Evolutionary conservation across 2,888 invertebrate genomes (phyloP), one percentile per base, ranked within the genome.

Genomic region (Rugalucina vietnamica): DNA sequence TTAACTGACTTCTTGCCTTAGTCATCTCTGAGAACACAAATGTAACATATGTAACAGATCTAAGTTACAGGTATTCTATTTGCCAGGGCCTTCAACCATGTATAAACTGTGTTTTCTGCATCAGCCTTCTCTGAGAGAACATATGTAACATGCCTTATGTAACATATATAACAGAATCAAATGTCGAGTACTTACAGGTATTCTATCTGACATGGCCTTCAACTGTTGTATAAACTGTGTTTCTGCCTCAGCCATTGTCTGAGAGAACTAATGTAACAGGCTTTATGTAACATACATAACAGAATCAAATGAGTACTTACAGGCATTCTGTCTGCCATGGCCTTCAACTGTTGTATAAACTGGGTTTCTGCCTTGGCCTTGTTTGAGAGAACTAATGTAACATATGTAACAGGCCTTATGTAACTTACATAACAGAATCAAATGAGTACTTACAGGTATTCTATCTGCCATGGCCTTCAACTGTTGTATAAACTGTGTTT

Each of bases 21-120:
- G 99, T 99, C 95, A 99, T 97, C 96, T 99, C 99, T 81, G 99
- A 99, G 94, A 99, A 96, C n/a, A n/a, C n/a, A n/a, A n/a, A n/a
- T 18, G 14, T 34, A n/a, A n/a, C n/a, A n/a, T 43, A 12, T 43
- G 43, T 43, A 43, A 18, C 43, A 43, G 43, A 43, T 12, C 8
- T 43, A 43, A 91, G 98, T 97, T 96, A 99, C 99, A 96, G 98
- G 98, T 93, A 99, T 97, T 97, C 98, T 97, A 94, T 99, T 99
- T 94, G 98, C 97, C 96, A 98, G 97, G 94, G 97, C 97, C 96
- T 99, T 99, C 94, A 99, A 97, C 96, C 98, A 96, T 95, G 98
- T 98, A 94, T 99, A 99, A 95, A 98, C 98, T 96, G 99, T 99
- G 92, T 99, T 99, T 94, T 99, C 98, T 81, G 98, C 97, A 96